A percentile compares a stretch with the other conserved stretches of the same genome.
Conservation (phyloP, 2,797 vertebrate species). For the Helicolenus hilgendorfi region DNA sequence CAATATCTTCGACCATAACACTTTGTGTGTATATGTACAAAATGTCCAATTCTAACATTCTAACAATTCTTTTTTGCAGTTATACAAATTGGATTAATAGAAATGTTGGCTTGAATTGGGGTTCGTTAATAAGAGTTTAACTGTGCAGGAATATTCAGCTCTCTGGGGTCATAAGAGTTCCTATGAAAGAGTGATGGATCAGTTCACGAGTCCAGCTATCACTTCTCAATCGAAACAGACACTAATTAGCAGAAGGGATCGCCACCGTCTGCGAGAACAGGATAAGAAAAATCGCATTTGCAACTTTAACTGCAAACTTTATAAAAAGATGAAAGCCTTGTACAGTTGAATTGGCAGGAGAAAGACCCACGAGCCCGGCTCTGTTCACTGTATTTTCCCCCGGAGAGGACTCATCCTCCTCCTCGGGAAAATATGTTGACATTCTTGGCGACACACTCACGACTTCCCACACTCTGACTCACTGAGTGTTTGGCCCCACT, state of each 20-base stretch:
- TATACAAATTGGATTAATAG: background rate
- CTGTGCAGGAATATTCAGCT: background rate
- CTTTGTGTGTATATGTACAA: background rate
- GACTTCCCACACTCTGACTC: constrained; percentile 81
- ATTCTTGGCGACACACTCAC: constrained; percentile 77
- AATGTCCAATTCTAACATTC: no score
- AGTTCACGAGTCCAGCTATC: background rate
- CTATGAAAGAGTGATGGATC: background rate
- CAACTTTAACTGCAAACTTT: background rate
- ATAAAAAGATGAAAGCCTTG: background rate
- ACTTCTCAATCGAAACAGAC: background rate
- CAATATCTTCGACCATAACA: background rate
- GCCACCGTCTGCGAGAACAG: background rate
- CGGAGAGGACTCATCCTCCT: constrained; percentile 60
- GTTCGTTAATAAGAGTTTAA: background rate
- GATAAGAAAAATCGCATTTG: background rate
- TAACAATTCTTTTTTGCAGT: background rate
- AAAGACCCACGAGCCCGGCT: background rate
- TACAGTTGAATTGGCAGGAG: background rate
- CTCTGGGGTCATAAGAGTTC: background rate
- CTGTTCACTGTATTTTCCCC: constrained; percentile 32
- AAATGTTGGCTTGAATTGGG: background rate
- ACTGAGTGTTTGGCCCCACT: constrained; percentile 55
- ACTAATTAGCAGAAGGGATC: background rate
- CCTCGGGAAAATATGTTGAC: constrained; percentile 80